phyloP scores from a whole-genome alignment of 2,113 vertebrate species.

The Cacatua alba region DNA sequence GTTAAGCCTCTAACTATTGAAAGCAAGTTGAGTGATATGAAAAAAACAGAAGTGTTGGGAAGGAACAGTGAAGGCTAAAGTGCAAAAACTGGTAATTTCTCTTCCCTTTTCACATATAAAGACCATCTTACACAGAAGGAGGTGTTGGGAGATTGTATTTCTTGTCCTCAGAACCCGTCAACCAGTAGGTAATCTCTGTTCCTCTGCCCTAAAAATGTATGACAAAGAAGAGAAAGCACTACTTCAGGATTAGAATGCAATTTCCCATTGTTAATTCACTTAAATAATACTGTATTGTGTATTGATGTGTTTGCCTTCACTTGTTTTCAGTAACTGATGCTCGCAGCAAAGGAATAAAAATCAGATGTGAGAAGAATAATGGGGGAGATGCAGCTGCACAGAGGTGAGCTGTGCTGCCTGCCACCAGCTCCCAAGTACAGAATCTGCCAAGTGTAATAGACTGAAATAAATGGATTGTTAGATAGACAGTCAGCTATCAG shows the following conservation, averaged over 20 bases:
- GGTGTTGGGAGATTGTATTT: conserved; percentile 88
- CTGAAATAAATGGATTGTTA: neutral
- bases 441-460: neutral
- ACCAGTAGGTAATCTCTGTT: conserved; percentile 94
- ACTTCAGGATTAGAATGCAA: neutral
- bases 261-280: neutral
- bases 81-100: neutral
- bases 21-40: neutral
- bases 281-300: too few species aligned
- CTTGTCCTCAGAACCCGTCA: conserved; percentile 86
- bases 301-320: neutral
- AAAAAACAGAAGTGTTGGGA: neutral
- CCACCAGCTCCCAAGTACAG: neutral
- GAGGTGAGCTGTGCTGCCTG: neutral
- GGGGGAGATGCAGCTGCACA: neutral
- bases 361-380: neutral
- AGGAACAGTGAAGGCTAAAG: neutral
- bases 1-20: neutral
- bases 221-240: conserved; percentile 32
- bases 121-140: conserved; percentile 89
- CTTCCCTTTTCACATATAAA: neutral
- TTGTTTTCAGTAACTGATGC: neutral
- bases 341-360: neutral
- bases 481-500: neutral
- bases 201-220: conserved; percentile 86